A percentile compares a stretch with the other conserved stretches of the same genome.
These are phyloP conservation scores for Drosophila austrosaltans DNA, from an alignment of 2,888 invertebrate genomes.

Conservation along the genomic window DNA sequence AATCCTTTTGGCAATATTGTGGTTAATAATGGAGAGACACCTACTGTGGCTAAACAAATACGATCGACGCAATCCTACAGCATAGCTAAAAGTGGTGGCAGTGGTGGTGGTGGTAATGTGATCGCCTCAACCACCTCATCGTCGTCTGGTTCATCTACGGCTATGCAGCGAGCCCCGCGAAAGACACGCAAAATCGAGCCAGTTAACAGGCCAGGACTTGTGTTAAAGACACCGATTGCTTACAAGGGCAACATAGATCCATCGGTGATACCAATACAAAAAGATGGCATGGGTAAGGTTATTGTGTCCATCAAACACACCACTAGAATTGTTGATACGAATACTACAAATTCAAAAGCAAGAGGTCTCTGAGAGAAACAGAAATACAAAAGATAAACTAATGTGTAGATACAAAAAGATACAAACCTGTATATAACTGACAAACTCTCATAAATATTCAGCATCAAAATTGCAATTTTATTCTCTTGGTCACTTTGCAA, in stretches of 20 bases:
- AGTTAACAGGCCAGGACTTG: constrained; percentile 89
- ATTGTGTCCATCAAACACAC: constrained; percentile 39
- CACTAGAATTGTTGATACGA: constrained; percentile 32
- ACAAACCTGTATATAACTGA: background rate
- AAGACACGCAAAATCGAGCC: constrained; percentile 88
- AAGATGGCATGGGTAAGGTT: constrained; percentile 93
- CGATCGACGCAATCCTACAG: constrained; percentile 34
- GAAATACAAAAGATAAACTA: no score
- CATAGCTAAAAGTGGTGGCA: constrained; percentile 40
- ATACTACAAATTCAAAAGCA: background rate
- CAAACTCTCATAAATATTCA: background rate
- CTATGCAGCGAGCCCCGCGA: constrained; percentile 74
- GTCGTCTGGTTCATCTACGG: background rate
- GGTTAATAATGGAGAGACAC: constrained; percentile 47
- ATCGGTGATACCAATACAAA: constrained; percentile 93
- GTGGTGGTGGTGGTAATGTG: constrained; percentile 31
- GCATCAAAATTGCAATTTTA: background rate
- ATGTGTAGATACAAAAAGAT: background rate
- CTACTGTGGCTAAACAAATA: constrained; percentile 24
- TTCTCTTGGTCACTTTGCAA: background rate
- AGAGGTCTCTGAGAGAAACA: constrained; percentile 24
- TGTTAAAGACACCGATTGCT: constrained; percentile 90
- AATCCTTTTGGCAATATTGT: constrained; percentile 62
- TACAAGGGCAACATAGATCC: constrained; percentile 92
- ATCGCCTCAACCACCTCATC: constrained; percentile 17